Evolutionary conservation across 2,113 vertebrate species (phyloP), one percentile per base, ranked within the genome.

Genomic region (Oophaga pumilio): DNA sequence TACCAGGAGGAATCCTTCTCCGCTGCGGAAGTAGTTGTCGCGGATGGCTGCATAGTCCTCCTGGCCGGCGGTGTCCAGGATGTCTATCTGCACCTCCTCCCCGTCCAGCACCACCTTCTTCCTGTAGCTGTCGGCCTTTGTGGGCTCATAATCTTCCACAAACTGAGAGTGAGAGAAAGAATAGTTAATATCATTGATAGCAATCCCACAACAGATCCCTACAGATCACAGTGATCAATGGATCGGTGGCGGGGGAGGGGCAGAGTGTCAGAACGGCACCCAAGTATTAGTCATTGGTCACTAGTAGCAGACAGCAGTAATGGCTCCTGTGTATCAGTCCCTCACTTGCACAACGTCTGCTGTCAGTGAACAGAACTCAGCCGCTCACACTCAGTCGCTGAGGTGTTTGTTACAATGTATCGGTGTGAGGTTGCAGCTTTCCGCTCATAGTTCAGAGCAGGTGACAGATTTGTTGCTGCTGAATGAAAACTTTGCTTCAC

Each of bases 41-140:
- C 98, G 94, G 90, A 99, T 99, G 89, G 98, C 98, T 1, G 98
- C 98, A 14, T 99, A 99, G 93, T 99, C 98, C 93, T 99, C 98
- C 91, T 99, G 98, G 33, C 96, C 96, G 0, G 96, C 96, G 0
- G 96, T 96, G 90, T 96, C 96, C 92, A 96, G 92, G 82, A 99
- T 99, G 86, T 99, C 98, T 71, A 99, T 99, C 93, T 99, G 98
- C 4, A 98, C 97, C 90, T 99, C 98, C 89, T 99, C 98, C 20
- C 98, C 98, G 59, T 99, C 98, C 69, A 99, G 93, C 20, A 99
- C 98, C 88, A 99, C 98, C 90, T 99, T 99, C 95, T 99, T 99
- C 89, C 98, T 95, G 93, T 99, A 99, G 92, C 98, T 99, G 95
- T 99, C 98, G 7, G 98, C 98, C 91, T 99, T 99, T 33, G 98